Percentiles rank a stretch among this genome's conserved stretches.
phyloP scores from a whole-genome alignment of 2,888 invertebrate genomes.

The Drosophila mulleri region DNA sequence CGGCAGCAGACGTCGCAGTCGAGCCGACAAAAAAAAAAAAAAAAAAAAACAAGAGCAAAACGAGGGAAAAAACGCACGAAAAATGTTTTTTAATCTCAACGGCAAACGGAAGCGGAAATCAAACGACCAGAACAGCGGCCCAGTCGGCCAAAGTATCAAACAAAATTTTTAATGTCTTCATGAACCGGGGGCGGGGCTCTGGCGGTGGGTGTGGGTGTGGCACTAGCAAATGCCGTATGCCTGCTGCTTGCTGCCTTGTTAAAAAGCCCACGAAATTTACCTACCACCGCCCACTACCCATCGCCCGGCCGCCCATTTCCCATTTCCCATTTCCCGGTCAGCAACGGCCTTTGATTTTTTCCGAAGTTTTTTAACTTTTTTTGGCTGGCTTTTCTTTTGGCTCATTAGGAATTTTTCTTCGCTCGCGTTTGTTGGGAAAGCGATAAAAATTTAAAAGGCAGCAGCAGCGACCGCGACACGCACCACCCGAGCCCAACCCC shows the following conservation, averaged over 20 bases:
- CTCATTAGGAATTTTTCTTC: constrained; percentile 81
- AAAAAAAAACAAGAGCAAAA: constrained; percentile 43
- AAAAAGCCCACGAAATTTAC: constrained; percentile 78
- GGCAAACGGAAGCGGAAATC: constrained; percentile 84
- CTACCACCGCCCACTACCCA: constrained; percentile 14
- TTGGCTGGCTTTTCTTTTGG: constrained; percentile 58
- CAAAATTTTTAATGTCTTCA: constrained; percentile 79
- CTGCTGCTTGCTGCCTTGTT: constrained; percentile 75
- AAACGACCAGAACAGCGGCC: constrained; percentile 83
- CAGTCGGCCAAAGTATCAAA: constrained; percentile 70
- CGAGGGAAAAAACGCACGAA: constrained; percentile 73
- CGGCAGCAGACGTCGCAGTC: constrained; percentile 16
- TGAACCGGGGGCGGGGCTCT: constrained; percentile 15
- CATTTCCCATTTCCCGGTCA: constrained; percentile 27
- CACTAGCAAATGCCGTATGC: constrained; percentile 60
- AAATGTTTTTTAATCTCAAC: constrained; percentile 83
- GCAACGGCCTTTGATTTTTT: constrained; percentile 78
- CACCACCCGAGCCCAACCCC: not conserved
- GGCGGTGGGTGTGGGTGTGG: constrained; percentile 35
- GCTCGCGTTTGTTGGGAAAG: constrained; percentile 70
- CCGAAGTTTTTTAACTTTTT: constrained; percentile 77
- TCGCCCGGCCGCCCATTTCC: not conserved
- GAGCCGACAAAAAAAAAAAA: constrained; percentile 3
- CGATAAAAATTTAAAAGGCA: constrained; percentile 74
- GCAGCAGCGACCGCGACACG: constrained; percentile 58